Base-by-base conservation (phyloP, 64 coral and sea anemone species). In the Porites australiensis region DNA sequence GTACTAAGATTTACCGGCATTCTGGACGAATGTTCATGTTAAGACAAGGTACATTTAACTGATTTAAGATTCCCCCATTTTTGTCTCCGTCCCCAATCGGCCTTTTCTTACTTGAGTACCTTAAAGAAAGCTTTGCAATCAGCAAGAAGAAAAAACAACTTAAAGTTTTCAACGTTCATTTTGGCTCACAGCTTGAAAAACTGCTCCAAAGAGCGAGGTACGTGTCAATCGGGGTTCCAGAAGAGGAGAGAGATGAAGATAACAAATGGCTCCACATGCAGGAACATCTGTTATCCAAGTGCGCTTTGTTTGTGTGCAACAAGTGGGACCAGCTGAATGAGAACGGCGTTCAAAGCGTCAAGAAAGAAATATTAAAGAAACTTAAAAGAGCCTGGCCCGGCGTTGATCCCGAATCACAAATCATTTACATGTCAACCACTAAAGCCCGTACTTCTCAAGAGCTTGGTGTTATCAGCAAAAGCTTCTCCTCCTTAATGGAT, bases 261-360 rank as follows among this genome's bases (percentile, higher is more conserved):
- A 11, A 57, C 6, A 11, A 8, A 11, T 57, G 4, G 52, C 52
- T 54, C 9, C 9, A 9, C 4, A 9, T 57, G 53, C 53, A 57
- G 53, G 53, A 57, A 46, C 53, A 8, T 5, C 6, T 45, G 15
- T 43, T 45, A 75, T 49, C 68, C 20, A 20, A 75, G 12, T 75
- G 72, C 16, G 73, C 73, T 16, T 50, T 75, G 45, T 75, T 75
- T 46, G 73, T 75, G 47, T 75, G 73, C 44, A 75, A 75, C 47
- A 75, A 75, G 46, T 75, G 73, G 73, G 73, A 75, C 73, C 73
- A 75, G 50, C 15, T 75, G 14, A 44, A 44, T 0, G 12, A 75
- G 73, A 51, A 50, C 48, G 73, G 50, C 18, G 7, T 75, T 18
- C 15, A 75, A 75, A 15, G 19, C 13, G 46, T 75, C 44, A 44